Conservation (phyloP, 2,113 vertebrate species). For the Gopherus evgoodei region DNA sequence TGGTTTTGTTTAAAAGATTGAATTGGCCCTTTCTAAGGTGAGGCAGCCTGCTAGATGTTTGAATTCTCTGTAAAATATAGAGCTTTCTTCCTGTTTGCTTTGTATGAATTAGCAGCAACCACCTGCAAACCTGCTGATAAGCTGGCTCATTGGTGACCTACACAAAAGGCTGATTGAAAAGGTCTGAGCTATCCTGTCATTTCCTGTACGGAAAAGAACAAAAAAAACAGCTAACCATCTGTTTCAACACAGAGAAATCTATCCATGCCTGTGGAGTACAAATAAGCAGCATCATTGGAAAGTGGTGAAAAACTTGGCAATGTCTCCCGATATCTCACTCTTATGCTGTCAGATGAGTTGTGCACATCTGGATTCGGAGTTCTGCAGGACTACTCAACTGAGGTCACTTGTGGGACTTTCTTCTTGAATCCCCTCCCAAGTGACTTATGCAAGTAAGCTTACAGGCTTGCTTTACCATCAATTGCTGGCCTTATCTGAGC, state of each 20-base stretch:
- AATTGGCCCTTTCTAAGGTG: not conserved
- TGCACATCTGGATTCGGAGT: not conserved
- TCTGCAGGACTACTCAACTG: not conserved
- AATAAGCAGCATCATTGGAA: not conserved
- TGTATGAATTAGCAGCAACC: slow-evolving; percentile 20
- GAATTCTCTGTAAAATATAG: slow-evolving; percentile 5
- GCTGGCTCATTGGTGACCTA: not conserved
- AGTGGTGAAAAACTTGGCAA: not conserved
- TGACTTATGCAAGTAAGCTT: not conserved
- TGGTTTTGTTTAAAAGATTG: slow-evolving; percentile 6
- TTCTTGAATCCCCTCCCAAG: not conserved
- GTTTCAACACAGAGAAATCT: not conserved
- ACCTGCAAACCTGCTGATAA: slow-evolving; percentile 17
- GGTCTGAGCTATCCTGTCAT: not conserved
- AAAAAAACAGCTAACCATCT: not conserved
- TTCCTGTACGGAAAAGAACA: not conserved
- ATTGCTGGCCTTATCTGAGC: not conserved
- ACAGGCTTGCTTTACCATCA: not conserved
- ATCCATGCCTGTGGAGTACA: not conserved
- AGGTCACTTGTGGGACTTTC: not conserved
- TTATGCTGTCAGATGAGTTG: not conserved
- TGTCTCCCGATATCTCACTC: not conserved
- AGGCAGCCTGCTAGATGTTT: not conserved
- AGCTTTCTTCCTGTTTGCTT: slow-evolving; percentile 18
- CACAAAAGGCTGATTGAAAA: not conserved